phyloP scores from a whole-genome alignment of 2,113 vertebrate genomes.

The Corythornis vintsioides region DNA sequence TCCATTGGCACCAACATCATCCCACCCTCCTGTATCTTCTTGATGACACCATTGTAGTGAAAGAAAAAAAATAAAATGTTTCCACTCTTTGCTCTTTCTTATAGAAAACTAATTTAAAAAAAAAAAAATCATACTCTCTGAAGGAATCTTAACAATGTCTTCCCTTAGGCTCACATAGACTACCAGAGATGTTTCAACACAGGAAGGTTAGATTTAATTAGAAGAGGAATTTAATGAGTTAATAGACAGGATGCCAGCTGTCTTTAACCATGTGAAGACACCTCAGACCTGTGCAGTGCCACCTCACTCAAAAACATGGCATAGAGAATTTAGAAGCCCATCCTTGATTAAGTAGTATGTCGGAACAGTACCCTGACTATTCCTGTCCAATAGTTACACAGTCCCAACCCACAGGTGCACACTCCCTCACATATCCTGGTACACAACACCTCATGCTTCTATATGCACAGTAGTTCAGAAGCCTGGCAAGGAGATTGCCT shows the following conservation, averaged over 20 bases:
- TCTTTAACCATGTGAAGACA: background rate
- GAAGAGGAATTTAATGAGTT: background rate
- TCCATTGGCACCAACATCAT: conserved; percentile 12
- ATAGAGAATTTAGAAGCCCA: background rate
- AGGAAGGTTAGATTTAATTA: background rate
- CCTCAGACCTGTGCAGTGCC: background rate
- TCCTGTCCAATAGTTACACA: background rate
- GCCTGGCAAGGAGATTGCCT: rapidly evolving
- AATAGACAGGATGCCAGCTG: background rate
- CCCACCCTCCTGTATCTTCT: background rate
- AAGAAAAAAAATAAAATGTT: background rate
- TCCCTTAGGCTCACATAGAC: background rate
- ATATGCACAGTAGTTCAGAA: background rate
- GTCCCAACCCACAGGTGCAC: rapidly evolving
- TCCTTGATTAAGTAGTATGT: background rate
- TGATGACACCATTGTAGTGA: background rate
- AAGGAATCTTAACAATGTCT: background rate
- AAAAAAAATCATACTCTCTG: background rate
- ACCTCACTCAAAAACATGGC: rapidly evolving
- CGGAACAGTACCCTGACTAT: background rate
- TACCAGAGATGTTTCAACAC: background rate
- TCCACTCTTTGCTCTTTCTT: background rate
- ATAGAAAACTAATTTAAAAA: background rate
- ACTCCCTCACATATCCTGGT: background rate
- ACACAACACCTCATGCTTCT: background rate